Percentiles rank a stretch among this genome's conserved stretches.
These are phyloP conservation scores for Tachysurus vachellii DNA, from an alignment of 2,113 vertebrate species.

Conservation along the genomic window DNA sequence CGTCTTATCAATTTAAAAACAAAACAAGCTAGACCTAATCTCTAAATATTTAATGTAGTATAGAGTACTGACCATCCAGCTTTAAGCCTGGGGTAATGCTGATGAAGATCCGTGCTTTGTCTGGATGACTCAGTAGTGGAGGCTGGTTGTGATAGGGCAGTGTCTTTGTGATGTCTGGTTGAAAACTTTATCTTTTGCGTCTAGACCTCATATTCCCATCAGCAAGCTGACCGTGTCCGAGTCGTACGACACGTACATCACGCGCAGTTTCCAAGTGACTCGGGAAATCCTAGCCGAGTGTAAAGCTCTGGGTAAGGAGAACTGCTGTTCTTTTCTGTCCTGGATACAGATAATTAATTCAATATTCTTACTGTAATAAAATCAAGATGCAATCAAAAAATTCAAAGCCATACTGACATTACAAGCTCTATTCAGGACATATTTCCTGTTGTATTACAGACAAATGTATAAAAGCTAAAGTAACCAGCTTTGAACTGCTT, in stretches of 20 bases:
- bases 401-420: not conserved
- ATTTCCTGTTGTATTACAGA: conserved; percentile 1
- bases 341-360: not conserved
- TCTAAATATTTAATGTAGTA: not conserved
- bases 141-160: not conserved
- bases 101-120: not conserved
- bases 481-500: conserved; percentile 4
- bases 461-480: not conserved
- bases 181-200: not conserved
- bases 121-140: not conserved
- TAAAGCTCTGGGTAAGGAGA: conserved; percentile 83
- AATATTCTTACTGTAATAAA: not conserved
- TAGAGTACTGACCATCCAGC: not conserved
- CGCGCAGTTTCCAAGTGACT: conserved; percentile 94
- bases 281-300: conserved; percentile 93
- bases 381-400: not conserved
- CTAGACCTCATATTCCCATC: conserved; percentile 93
- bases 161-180: not conserved
- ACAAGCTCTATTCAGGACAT: not conserved
- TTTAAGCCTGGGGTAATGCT: not conserved
- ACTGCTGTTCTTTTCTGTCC: not conserved
- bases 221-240: conserved; percentile 90
- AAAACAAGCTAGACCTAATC: not conserved
- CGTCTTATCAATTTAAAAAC: not conserved
- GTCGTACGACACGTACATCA: conserved; percentile 94